Evolutionary conservation across 2,113 vertebrate species (phyloP), one percentile per base, ranked within the genome.

Genomic region (Notarius quadriscutis): DNA sequence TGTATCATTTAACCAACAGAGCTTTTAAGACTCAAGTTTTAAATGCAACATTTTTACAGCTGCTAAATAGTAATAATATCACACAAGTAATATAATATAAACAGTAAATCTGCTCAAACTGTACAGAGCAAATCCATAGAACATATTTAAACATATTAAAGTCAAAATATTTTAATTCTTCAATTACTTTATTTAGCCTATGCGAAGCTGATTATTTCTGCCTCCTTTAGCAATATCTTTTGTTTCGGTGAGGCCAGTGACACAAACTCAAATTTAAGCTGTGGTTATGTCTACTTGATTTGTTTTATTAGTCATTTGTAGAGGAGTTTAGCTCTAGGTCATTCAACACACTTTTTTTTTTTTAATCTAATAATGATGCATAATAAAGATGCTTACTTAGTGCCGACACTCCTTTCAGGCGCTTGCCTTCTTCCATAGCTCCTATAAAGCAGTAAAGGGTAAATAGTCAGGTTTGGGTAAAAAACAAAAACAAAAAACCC

Each of bases 321-420:
- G 10, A 53, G 22, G 20, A 53, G 25, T 53, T 77, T 77, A 51
- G n/a, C 8, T 51, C 4, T 77, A 25, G 11, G 3, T 50, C 1
- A 1, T 17, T 72, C 69, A 72, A 34, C 15, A 41, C 30, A 18
- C 0, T 1, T 18, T 17, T 71, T 71, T 71, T 72, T 72, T 71
- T 72, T 72, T 2, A 41, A 17, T 15, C 15, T 34, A 72, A 41
- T 41, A 7, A 72, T 18, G 14, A 58, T 81, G 7, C 57, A 60
- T 55, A 53, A 86, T 55, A 25, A 80, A 79, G 6, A 80, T 57
- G 57, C 48, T 85, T 86, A 86, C 84, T 55, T 86, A 18, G 10
- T 25, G 12, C 7, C 34, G 65, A 48, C 18, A 48, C 9, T 51
- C 60, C 27, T 69, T 7, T 22, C 20, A 57, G 60, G 48, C 20